A percentile compares a stretch with the other conserved stretches of the same genome.
These are phyloP conservation scores for Pteromalus puparum DNA, from an alignment of 1,140 invertebrate genomes.

Conservation along the genomic window DNA sequence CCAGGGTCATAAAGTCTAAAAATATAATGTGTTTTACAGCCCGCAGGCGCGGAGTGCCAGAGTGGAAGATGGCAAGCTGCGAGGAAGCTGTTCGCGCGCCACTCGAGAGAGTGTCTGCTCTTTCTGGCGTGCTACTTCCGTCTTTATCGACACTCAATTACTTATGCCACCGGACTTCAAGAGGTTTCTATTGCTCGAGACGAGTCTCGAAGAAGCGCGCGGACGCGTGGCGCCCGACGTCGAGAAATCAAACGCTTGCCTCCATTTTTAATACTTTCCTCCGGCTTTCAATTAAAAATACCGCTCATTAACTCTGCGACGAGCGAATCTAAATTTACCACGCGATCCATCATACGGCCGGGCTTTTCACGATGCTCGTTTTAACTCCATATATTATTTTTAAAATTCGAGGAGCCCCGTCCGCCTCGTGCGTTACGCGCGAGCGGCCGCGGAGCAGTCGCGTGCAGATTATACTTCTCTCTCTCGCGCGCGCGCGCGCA, in stretches of 20 bases:
- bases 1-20: slow-evolving; percentile 40
- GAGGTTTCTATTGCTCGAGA: not conserved
- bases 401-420: slow-evolving; percentile 26
- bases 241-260: not conserved
- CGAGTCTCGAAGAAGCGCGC: not conserved
- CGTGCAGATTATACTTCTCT: slow-evolving; percentile 24
- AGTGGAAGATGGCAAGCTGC: not conserved
- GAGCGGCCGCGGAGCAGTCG: not conserved
- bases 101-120: slow-evolving; percentile 8
- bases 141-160: slow-evolving; percentile 33
- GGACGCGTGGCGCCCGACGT: not conserved
- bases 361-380: not conserved
- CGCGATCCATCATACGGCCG: slow-evolving; percentile 30
- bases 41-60: not conserved
- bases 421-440: not conserved
- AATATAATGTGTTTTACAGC: slow-evolving; percentile 28
- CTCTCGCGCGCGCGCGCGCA: not conserved
- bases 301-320: not conserved
- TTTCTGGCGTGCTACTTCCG: slow-evolving; percentile 38
- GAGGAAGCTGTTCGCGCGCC: slow-evolving; percentile 25
- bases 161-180: not conserved
- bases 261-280: not conserved
- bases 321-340: slow-evolving; percentile 36
- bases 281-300: slow-evolving; percentile 4
- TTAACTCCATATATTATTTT: slow-evolving; percentile 33